Conservation (phyloP, 1,140 invertebrate species). For the Drosophila insularis region DNA sequence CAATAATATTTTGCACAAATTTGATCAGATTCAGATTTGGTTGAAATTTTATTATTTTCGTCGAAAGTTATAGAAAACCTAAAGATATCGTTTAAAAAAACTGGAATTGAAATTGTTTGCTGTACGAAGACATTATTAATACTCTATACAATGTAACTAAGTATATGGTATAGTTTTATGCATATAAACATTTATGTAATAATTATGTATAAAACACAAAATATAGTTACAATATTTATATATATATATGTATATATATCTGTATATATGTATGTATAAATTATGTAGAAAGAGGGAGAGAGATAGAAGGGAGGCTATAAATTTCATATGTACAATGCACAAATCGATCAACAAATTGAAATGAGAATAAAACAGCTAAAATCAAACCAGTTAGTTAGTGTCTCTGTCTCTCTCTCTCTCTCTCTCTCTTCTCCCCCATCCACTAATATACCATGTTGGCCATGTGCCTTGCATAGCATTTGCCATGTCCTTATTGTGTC, state of each 20-base stretch:
- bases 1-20: background rate
- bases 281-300: background rate
- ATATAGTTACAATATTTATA: constrained; percentile 72
- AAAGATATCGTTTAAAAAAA: too few relatives aligned
- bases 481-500: background rate
- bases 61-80: too few relatives aligned
- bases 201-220: constrained; percentile 51
- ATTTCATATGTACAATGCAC: constrained; percentile 1
- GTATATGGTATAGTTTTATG: background rate
- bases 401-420: too few relatives aligned
- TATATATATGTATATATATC: constrained; percentile 44
- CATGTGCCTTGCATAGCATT: background rate
- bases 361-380: too few relatives aligned
- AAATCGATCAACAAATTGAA: background rate
- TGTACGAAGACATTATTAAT: background rate
- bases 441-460: background rate
- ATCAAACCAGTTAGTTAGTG: background rate
- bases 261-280: background rate
- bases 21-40: background rate
- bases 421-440: background rate
- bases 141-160: background rate
- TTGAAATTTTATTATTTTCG: too few relatives aligned
- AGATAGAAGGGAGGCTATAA: background rate
- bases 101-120: background rate
- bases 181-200: background rate